Conservation (phyloP, 2,888 invertebrate genomes). For the Cynaeus angustus region DNA sequence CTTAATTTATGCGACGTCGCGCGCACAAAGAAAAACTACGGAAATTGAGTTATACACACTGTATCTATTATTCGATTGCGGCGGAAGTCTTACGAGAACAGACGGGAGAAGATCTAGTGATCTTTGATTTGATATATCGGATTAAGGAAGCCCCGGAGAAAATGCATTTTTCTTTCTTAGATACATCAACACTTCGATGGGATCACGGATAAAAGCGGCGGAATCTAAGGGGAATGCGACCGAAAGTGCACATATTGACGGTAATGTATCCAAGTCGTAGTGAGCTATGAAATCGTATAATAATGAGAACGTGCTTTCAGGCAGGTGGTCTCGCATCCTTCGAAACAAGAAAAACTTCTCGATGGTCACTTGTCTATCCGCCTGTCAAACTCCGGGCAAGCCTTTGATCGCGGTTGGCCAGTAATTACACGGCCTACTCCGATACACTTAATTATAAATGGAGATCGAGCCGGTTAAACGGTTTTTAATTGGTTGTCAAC, state of each 20-base stretch:
- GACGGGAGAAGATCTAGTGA: constrained; percentile 59
- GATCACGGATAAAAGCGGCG: not conserved
- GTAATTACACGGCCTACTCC: constrained; percentile 68
- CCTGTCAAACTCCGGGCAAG: constrained; percentile 64
- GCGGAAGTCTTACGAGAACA: constrained; percentile 57
- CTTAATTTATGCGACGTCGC: constrained; percentile 47
- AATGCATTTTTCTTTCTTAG: constrained; percentile 62
- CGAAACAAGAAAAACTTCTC: constrained; percentile 48
- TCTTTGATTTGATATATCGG: constrained; percentile 69
- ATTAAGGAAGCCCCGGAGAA: constrained; percentile 62
- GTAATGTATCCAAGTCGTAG: constrained; percentile 22
- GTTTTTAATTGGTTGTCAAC: constrained; percentile 70
- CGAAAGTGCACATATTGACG: no score
- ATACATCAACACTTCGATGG: constrained; percentile 34
- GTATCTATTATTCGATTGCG: constrained; percentile 21
- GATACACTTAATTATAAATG: constrained; percentile 70
- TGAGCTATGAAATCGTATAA: constrained; percentile 43
- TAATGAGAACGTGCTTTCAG: constrained; percentile 52
- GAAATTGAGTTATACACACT: constrained; percentile 30
- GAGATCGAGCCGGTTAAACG: constrained; percentile 67
- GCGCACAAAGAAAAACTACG: constrained; percentile 23
- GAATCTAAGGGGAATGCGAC: no score
- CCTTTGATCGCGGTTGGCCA: constrained; percentile 67
- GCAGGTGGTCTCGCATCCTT: constrained; percentile 56
- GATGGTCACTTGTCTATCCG: constrained; percentile 66